Conservation (phyloP, 1,140 invertebrate species). For the Microplitis mediator region DNA sequence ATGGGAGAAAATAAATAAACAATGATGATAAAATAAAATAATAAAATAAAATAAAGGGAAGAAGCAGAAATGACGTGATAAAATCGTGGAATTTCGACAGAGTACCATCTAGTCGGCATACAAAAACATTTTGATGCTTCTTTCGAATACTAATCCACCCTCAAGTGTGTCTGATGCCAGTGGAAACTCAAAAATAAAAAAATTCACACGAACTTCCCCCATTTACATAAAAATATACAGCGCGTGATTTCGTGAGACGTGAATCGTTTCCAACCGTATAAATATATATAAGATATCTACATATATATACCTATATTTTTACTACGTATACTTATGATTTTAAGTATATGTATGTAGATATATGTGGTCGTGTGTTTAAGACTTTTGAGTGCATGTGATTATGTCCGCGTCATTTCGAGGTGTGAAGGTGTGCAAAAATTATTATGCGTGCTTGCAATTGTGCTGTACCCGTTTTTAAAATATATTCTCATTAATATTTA, state of each 20-base stretch:
- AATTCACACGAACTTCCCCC: constrained; percentile 8
- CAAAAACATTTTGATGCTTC: constrained; percentile 10
- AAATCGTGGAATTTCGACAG: constrained; percentile 24
- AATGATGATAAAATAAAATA: neutral
- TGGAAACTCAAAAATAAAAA: neutral
- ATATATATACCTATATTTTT: neutral
- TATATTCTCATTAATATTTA: neutral
- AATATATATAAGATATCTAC: neutral
- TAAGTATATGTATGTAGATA: too few species aligned
- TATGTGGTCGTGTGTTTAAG: too few species aligned
- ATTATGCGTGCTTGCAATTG: neutral
- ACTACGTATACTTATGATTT: neutral
- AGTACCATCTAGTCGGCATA: constrained; percentile 12
- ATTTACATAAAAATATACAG: constrained; percentile 27
- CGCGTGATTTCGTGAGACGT: constrained; percentile 11
- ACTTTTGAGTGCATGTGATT: neutral
- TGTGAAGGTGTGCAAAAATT: neutral
- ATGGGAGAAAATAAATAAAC: too few species aligned
- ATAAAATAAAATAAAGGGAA: constrained; percentile 3
- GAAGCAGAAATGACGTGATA: constrained; percentile 1
- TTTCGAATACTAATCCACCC: constrained; percentile 22
- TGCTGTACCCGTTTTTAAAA: neutral
- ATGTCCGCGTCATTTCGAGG: neutral
- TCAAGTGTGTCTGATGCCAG: neutral
- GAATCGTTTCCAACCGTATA: neutral